Evolutionary conservation across 1,140 invertebrate genomes (phyloP), one percentile per base, ranked within the genome.

Genomic region (Watersipora subatra): DNA sequence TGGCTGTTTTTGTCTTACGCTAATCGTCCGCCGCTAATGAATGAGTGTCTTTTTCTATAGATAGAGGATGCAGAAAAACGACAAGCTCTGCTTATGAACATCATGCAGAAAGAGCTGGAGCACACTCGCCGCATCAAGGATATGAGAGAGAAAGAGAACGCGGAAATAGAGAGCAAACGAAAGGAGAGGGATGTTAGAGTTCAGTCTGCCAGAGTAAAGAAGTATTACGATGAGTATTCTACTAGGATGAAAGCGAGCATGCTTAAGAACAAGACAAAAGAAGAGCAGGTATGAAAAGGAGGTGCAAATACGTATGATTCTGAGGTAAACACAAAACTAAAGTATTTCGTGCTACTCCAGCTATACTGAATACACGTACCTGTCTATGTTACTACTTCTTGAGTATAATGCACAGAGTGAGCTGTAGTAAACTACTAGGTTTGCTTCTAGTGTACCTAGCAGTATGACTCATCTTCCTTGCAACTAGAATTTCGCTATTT

Each of bases 211-310:
- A 65, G 75, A 27, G 72, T 76, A 20, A 61, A 76, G 12, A 68
- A 71, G 24, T 80, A 80, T 67, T 80, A 78, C 68, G 72, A 80
- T 65, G 78, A 79, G 22, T 80, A 75, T 59, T 72, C 76, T 62
- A 73, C 76, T 12, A 68, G 75, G 59, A 72, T 73, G 65, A 72
- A 76, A 59, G 69, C 76, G 15, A 78, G 75, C 66, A 74, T 78
- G 74, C 65, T 80, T 27, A 77, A 77, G 67, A 74, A 73, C 63
- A 69, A 74, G 30, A 79, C 74, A 15, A 74, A 69, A 62, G 78
- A 80, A 68, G 78, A 80, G 73, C 69, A 76, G 75, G 77, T 77
- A 65, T 69, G 67, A 27, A n/a, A n/a, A n/a, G n/a, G n/a, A n/a
- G 2, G 12, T 2, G n/a, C 46, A 17, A n/a, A 15, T 17, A n/a